Conservation (phyloP, 2,888 invertebrate genomes). For the Papilio elwesi region DNA sequence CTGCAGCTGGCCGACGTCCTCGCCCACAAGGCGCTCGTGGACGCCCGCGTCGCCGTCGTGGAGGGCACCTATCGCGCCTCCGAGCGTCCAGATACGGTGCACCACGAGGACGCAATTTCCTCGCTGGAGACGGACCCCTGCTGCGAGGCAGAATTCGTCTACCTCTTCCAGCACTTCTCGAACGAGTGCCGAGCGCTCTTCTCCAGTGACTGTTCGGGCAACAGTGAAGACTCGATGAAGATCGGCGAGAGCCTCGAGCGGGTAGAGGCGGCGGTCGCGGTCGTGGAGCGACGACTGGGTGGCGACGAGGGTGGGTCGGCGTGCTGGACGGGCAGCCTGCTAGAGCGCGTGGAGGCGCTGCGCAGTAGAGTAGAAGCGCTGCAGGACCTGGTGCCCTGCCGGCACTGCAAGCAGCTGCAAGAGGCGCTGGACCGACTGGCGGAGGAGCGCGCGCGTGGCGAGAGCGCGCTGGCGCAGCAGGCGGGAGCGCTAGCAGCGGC, state of each 20-base stretch:
- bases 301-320: conserved; percentile 46
- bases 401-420: conserved; percentile 81
- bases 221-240: conserved; percentile 84
- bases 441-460: conserved; percentile 71
- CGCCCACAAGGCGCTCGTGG: conserved; percentile 90
- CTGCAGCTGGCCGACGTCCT: conserved; percentile 88
- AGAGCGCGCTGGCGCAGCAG: conserved; percentile 73
- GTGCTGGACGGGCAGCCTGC: conserved; percentile 48
- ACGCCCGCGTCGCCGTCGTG: conserved; percentile 89
- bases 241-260: conserved; percentile 82
- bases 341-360: conserved; percentile 73
- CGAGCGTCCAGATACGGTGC: conserved; percentile 53
- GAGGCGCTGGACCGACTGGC: conserved; percentile 79
- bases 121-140: conserved; percentile 84
- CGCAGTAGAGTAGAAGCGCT: conserved; percentile 78
- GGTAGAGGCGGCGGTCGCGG: conserved; percentile 76
- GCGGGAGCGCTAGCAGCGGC: conserved; percentile 75
- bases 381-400: conserved; percentile 79
- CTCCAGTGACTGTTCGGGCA: conserved; percentile 83
- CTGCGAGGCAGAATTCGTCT: conserved; percentile 87
- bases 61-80: conserved; percentile 82
- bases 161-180: conserved; percentile 86
- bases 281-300: conserved; percentile 67
- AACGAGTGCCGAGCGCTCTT: conserved; percentile 85
- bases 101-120: conserved; percentile 70